These are phyloP conservation scores for Pinna nobilis DNA, from an alignment of 1,140 invertebrate genomes.

Conservation along the genomic window DNA sequence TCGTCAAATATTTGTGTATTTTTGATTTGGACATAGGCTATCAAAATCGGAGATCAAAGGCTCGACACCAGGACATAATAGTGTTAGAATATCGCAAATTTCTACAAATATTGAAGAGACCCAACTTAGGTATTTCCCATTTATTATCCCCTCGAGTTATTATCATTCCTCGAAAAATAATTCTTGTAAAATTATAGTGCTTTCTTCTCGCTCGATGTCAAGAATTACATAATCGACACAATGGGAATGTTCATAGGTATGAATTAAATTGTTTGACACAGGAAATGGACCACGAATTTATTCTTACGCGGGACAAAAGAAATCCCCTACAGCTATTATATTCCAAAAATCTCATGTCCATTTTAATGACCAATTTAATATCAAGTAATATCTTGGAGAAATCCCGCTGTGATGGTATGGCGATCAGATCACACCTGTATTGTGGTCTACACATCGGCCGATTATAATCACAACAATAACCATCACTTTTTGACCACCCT, in stretches of 20 bases:
- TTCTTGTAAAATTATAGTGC: slow-evolving; percentile 27
- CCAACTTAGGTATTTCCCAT: too few relatives aligned
- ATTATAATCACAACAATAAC: slow-evolving; percentile 14
- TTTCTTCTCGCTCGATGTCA: slow-evolving; percentile 12
- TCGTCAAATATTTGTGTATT: slow-evolving; percentile 12
- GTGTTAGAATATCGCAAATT: too few relatives aligned
- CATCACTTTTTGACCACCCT: not conserved
- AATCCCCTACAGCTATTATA: slow-evolving; percentile 27
- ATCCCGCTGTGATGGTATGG: slow-evolving; percentile 7
- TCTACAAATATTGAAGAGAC: too few relatives aligned
- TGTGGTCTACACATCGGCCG: not conserved
- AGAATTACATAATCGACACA: slow-evolving; percentile 25
- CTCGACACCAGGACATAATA: too few relatives aligned
- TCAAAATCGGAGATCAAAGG: too few relatives aligned
- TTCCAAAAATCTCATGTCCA: slow-evolving; percentile 34
- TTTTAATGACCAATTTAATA: slow-evolving; percentile 40
- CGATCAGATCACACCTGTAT: slow-evolving; percentile 13
- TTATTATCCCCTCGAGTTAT: slow-evolving; percentile 14
- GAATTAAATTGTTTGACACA: slow-evolving; percentile 24
- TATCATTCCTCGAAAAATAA: slow-evolving; percentile 9
- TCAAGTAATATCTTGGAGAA: slow-evolving; percentile 12
- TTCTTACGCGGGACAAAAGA: slow-evolving; percentile 9
- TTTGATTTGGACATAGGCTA: too few relatives aligned
- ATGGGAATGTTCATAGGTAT: slow-evolving; percentile 15
- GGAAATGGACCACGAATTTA: slow-evolving; percentile 19